Conservation (phyloP, 2,113 vertebrate genomes). For the Herpailurus yagouaroundi region DNA sequence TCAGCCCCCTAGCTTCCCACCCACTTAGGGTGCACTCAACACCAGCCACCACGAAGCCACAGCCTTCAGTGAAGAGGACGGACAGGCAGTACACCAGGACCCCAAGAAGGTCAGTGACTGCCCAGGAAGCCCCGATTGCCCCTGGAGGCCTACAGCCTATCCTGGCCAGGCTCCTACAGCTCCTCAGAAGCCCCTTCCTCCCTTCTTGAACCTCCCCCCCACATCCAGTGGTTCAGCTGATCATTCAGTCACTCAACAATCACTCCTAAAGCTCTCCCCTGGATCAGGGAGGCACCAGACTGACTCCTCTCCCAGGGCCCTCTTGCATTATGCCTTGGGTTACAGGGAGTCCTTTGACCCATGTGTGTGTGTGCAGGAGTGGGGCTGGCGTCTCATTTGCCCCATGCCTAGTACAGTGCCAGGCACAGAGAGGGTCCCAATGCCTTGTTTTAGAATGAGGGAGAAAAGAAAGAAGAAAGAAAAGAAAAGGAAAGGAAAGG, state of each 20-base stretch:
- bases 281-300: neutral
- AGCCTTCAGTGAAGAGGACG: neutral
- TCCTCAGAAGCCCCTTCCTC: neutral
- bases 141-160: neutral
- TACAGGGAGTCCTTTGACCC: neutral
- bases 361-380: neutral
- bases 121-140: neutral
- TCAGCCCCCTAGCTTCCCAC: conserved; percentile 13
- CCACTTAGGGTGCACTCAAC: neutral
- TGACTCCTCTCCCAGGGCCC: neutral
- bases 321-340: neutral
- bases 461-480: neutral
- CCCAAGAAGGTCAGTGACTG: neutral
- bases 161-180: neutral
- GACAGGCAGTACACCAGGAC: too few relatives aligned
- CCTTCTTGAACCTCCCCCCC: neutral
- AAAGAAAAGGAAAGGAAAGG: too few relatives aligned
- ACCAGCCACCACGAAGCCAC: neutral
- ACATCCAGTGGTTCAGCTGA: neutral
- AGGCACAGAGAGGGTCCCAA: neutral
- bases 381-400: neutral
- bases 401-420: neutral
- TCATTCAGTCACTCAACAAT: neutral
- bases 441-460: neutral
- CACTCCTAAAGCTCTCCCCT: neutral